Evolutionary conservation across 2,797 vertebrate species (phyloP).

Genomic region (Cossypha caffra): DNA sequence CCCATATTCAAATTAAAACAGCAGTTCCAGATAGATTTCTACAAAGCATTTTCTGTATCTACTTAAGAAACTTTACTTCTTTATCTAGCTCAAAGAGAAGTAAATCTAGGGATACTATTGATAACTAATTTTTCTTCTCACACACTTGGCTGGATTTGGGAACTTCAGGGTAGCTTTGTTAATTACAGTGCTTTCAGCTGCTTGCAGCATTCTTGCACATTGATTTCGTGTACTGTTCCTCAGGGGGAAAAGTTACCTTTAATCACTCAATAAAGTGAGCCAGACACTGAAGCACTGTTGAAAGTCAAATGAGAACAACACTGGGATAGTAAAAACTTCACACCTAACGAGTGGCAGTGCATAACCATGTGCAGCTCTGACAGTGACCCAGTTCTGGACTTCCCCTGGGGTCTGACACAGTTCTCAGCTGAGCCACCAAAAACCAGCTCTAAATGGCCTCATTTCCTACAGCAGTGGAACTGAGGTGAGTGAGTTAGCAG

Average conservation of each 20-base stretch:
- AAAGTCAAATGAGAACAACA: conserved; percentile 15
- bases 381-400: background rate
- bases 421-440: background rate
- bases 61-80: background rate
- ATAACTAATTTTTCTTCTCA: background rate
- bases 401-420: background rate
- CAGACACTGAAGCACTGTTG: background rate
- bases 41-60: background rate
- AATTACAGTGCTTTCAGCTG: conserved; percentile 3
- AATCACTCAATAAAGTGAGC: background rate
- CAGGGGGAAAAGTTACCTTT: background rate
- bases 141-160: background rate
- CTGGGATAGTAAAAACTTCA: background rate
- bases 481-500: background rate
- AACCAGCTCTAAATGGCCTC: background rate
- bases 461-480: background rate
- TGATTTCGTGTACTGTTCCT: background rate
- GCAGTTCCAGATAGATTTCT: background rate
- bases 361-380: background rate
- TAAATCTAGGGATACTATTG: background rate
- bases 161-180: background rate
- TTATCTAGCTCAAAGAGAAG: background rate
- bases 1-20: background rate
- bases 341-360: background rate
- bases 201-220: background rate